Conservation (phyloP, 2,888 invertebrate genomes). For the Diarsia brunnea region DNA sequence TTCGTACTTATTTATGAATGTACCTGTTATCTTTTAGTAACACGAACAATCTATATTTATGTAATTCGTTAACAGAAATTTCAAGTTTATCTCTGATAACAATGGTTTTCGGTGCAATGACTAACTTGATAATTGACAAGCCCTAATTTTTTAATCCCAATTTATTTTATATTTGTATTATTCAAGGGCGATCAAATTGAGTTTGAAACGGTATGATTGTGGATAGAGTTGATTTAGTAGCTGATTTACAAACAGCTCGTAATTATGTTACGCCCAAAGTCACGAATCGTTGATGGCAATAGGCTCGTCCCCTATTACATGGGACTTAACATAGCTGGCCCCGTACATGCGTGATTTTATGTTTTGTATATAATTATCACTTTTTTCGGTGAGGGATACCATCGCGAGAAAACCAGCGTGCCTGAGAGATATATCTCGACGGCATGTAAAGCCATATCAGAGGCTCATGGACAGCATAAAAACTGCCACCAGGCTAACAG, state of each 20-base stretch:
- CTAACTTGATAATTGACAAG: slow-evolving; percentile 45
- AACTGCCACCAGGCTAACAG: too few species aligned
- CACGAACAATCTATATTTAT: slow-evolving; percentile 23
- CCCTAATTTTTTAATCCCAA: neutral
- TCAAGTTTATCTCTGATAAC: slow-evolving; percentile 53
- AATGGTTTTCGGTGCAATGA: slow-evolving; percentile 37
- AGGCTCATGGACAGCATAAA: too few species aligned
- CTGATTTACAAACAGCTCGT: neutral
- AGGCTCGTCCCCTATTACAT: too few species aligned
- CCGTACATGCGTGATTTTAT: too few species aligned
- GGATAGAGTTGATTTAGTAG: neutral
- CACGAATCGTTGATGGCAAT: too few species aligned
- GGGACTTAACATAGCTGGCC: too few species aligned
- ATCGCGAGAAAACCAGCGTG: too few species aligned
- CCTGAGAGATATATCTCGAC: too few species aligned
- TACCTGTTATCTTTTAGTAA: slow-evolving; percentile 14
- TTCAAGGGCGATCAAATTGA: neutral
- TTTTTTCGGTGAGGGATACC: too few species aligned
- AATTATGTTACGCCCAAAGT: neutral
- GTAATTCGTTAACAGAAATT: slow-evolving; percentile 35
- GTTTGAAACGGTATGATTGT: neutral
- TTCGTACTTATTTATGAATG: slow-evolving; percentile 13
- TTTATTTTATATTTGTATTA: neutral
- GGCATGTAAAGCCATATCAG: too few species aligned
- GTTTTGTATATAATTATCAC: too few species aligned